Conservation (phyloP, 37 sponge, comb jelly and placozoan species). For the Ephydatia muelleri region DNA sequence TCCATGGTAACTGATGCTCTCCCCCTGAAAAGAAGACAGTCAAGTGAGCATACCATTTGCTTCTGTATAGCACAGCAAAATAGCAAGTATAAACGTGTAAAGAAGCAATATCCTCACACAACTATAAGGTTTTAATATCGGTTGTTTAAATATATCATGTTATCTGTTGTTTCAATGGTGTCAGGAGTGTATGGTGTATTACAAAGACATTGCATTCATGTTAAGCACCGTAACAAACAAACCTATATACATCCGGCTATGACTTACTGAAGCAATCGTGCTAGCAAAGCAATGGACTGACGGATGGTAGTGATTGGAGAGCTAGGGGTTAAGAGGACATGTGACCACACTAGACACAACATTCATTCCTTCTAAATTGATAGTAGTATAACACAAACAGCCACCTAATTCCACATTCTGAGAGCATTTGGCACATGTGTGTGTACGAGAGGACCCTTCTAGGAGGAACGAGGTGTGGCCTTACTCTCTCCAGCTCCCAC, state of each 20-base stretch:
- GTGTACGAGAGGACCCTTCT: neutral
- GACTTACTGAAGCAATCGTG: conserved; percentile 54
- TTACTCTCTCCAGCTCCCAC: conserved; percentile 84
- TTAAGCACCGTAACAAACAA: neutral
- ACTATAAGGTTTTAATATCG: too few species aligned
- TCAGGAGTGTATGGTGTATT: too few species aligned
- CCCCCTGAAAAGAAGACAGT: conserved; percentile 52
- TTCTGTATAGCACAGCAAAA: neutral
- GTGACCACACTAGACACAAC: neutral
- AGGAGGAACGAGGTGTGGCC: too few species aligned
- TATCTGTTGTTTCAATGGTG: too few species aligned
- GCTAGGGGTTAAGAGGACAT: conserved; percentile 46
- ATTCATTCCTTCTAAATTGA: too few species aligned
- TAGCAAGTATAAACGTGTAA: neutral
- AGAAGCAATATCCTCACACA: neutral
- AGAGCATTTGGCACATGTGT: neutral
- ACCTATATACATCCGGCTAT: neutral
- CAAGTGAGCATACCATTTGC: neutral
- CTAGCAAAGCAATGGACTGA: conserved; percentile 83
- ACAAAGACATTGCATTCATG: neutral
- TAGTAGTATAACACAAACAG: too few species aligned
- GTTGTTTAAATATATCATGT: too few species aligned
- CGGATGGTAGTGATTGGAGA: conserved; percentile 84
- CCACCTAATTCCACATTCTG: too few species aligned
- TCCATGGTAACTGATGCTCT: conserved; percentile 68